Evolutionary conservation across 53 echinoderm and acorn worm genomes (phyloP).

Genomic region (Mesocentrotus franciscanus): DNA sequence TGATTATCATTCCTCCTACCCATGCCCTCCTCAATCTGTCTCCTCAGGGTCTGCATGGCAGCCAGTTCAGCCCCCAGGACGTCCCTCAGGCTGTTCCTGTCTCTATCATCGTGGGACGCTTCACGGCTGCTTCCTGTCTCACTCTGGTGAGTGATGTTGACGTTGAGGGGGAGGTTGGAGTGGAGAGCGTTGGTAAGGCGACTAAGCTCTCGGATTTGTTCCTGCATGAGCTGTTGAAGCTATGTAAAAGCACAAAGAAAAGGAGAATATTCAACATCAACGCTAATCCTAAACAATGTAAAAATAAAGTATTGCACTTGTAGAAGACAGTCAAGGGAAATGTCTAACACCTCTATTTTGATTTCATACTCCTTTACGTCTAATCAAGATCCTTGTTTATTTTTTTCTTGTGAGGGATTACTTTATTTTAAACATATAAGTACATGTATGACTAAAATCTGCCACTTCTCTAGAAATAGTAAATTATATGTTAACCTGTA

Average conservation of each 20-base stretch:
- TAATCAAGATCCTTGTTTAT: too few relatives aligned
- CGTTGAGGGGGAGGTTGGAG: slow-evolving; percentile 89
- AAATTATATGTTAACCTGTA: too few relatives aligned
- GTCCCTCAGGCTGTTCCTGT: slow-evolving; percentile 14
- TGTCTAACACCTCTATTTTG: background rate
- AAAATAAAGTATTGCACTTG: background rate
- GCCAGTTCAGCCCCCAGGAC: slow-evolving; percentile 81
- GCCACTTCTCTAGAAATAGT: too few relatives aligned
- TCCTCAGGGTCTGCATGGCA: slow-evolving; percentile 87
- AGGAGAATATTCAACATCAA: background rate
- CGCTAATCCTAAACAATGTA: background rate
- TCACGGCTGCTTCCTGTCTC: slow-evolving; percentile 42
- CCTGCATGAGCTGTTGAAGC: slow-evolving; percentile 86
- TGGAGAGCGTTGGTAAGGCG: slow-evolving; percentile 83
- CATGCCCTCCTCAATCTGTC: slow-evolving; percentile 83
- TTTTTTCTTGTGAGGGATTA: too few relatives aligned
- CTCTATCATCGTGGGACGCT: slow-evolving; percentile 18
- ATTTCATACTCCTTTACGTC: background rate
- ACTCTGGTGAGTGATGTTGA: slow-evolving; percentile 92
- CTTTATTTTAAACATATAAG: too few relatives aligned
- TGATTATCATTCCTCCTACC: slow-evolving; percentile 65
- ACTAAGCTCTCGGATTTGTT: slow-evolving; percentile 91
- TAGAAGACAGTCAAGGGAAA: background rate
- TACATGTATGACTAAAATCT: too few relatives aligned
- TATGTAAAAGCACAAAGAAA: background rate